Evolutionary conservation across 2,113 vertebrate genomes (phyloP).

Genomic region (Channa maculata): DNA sequence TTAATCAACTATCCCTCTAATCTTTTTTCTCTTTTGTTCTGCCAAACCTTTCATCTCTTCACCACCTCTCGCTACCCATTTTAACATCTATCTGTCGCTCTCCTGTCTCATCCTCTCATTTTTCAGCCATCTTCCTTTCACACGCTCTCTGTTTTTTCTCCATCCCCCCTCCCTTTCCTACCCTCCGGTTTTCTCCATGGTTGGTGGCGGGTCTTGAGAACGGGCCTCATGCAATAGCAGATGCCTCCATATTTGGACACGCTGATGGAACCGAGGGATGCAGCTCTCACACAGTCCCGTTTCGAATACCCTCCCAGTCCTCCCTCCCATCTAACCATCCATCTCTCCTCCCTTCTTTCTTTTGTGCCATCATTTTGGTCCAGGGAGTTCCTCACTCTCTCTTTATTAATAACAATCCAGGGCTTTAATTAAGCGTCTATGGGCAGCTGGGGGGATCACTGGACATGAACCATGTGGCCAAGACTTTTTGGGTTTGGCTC

Average conservation of each 20-base stretch:
- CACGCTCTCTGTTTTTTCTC: conserved; percentile 6
- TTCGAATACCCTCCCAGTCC: conserved; percentile 55
- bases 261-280: conserved; percentile 71
- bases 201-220: conserved; percentile 73
- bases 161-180: conserved; percentile 20
- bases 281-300: conserved; percentile 67
- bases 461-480: not conserved
- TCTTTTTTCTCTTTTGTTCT: conserved; percentile 9
- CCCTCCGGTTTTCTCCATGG: conserved; percentile 60
- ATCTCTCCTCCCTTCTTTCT: conserved; percentile 43
- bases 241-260: conserved; percentile 84
- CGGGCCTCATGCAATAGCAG: conserved; percentile 62
- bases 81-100: conserved; percentile 14
- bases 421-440: conserved; percentile 15
- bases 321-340: conserved; percentile 28
- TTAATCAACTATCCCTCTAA: conserved; percentile 7
- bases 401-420: conserved; percentile 10
- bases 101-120: conserved; percentile 13
- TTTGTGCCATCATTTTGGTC: conserved; percentile 54
- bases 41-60: conserved; percentile 26
- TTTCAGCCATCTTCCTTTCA: conserved; percentile 31
- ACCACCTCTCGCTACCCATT: not conserved
- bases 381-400: conserved; percentile 39
- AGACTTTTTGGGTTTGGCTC: conserved; percentile 8
- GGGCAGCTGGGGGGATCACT: conserved; percentile 1